Evolutionary conservation across 2,888 invertebrate genomes (phyloP).

Genomic region (Reticulitermes lucifugus): DNA sequence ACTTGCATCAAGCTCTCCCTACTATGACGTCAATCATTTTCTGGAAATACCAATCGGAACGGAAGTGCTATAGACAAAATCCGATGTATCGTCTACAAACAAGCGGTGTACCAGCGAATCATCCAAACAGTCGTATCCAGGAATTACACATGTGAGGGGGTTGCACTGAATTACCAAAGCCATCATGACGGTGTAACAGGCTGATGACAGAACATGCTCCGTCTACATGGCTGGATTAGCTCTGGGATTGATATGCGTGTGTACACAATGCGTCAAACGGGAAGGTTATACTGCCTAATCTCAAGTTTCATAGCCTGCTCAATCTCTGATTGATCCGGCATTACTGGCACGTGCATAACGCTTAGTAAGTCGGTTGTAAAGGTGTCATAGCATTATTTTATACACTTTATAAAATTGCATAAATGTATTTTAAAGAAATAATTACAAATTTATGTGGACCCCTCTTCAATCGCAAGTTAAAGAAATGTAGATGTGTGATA

Average conservation of each 20-base stretch:
- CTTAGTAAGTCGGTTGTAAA: no score
- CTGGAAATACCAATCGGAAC: no score
- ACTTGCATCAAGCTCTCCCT: no score
- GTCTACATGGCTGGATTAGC: conserved; percentile 13
- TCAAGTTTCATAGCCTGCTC: background rate
- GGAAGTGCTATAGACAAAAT: no score
- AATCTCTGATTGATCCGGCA: background rate
- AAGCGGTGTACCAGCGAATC: background rate
- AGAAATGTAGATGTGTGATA: no score
- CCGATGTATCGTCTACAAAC: background rate
- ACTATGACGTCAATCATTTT: no score
- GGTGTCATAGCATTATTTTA: no score
- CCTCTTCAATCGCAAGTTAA: no score
- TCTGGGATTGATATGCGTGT: conserved; percentile 9
- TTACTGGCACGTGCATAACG: no score
- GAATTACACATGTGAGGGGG: background rate
- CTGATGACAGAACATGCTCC: conserved; percentile 14
- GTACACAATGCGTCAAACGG: background rate
- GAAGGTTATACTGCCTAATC: background rate
- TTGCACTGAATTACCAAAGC: conserved; percentile 4
- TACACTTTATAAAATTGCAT: no score
- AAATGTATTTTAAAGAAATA: no score
- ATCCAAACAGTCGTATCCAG: background rate
- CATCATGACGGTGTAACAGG: conserved; percentile 2
- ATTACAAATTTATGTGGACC: no score